phyloP scores from a whole-genome alignment of 2,888 invertebrate genomes.

The Galerucella calmariensis region DNA sequence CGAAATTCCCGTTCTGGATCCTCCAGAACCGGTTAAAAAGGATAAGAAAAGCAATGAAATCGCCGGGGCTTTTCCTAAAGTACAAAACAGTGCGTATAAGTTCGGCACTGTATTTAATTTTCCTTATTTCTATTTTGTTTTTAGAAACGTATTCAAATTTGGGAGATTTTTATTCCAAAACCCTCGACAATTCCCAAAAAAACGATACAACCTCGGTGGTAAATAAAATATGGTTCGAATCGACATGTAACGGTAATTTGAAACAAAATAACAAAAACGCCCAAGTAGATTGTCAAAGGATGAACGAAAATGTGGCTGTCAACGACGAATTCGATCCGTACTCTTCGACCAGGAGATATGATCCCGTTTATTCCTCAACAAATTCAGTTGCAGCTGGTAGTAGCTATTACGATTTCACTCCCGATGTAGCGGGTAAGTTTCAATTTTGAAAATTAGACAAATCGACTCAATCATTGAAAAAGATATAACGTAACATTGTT shows the following conservation, averaged over 20 bases:
- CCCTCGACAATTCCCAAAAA: slow-evolving; percentile 44
- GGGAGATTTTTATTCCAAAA: slow-evolving; percentile 48
- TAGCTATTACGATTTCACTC: slow-evolving; percentile 37
- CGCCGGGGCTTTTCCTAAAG: slow-evolving; percentile 56
- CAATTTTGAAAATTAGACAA: not conserved
- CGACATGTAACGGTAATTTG: slow-evolving; percentile 49
- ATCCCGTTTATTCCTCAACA: slow-evolving; percentile 54
- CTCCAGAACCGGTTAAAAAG: slow-evolving; percentile 59
- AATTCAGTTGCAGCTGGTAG: slow-evolving; percentile 39
- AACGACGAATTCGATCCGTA: slow-evolving; percentile 57
- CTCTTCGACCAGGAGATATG: slow-evolving; percentile 57
- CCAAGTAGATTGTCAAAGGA: slow-evolving; percentile 34
- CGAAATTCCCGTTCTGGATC: slow-evolving; percentile 65
- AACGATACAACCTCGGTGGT: slow-evolving; percentile 63
- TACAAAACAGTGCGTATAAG: slow-evolving; percentile 58
- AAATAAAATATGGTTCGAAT: slow-evolving; percentile 68
- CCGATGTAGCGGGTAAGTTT: slow-evolving; percentile 20
- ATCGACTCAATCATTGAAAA: not conserved
- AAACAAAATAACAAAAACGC: slow-evolving; percentile 50
- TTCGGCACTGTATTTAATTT: not conserved
- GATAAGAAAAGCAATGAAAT: slow-evolving; percentile 37
- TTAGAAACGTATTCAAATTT: slow-evolving; percentile 47
- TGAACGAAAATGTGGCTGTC: slow-evolving; percentile 47
- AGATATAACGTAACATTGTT: no score
- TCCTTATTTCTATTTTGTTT: slow-evolving; percentile 18